Evolutionary conservation across 2,888 invertebrate genomes (phyloP).

Genomic region (Thyatira batis): DNA sequence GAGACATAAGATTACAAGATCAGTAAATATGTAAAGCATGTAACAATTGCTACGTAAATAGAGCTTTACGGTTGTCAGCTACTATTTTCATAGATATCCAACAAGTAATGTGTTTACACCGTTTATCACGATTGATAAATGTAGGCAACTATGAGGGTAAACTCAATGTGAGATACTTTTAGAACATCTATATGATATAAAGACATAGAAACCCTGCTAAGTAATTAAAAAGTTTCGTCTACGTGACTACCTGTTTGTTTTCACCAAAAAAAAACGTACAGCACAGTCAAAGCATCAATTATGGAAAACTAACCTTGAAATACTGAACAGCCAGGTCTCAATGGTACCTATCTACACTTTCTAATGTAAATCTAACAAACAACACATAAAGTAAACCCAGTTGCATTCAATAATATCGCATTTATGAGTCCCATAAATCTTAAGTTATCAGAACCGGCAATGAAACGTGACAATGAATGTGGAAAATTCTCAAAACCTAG

Average conservation of each 20-base stretch:
- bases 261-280: too few relatives aligned
- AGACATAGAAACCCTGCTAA: too few relatives aligned
- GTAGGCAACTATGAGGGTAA: background rate
- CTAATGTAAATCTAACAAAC: background rate
- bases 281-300: too few relatives aligned
- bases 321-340: too few relatives aligned
- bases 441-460: background rate
- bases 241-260: too few relatives aligned
- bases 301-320: too few relatives aligned
- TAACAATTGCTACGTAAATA: conserved; percentile 44
- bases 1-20: conserved; percentile 36
- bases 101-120: conserved; percentile 13
- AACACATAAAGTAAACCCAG: background rate
- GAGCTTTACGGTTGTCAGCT: conserved; percentile 57
- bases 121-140: conserved; percentile 10
- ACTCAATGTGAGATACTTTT: background rate
- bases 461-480: background rate
- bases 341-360: too few relatives aligned
- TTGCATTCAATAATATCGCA: background rate
- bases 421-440: background rate
- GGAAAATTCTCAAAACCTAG: background rate
- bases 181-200: background rate
- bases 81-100: conserved; percentile 46
- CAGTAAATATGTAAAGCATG: conserved; percentile 40
- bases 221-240: too few relatives aligned